Percentiles rank a stretch among this genome's conserved stretches.
These are phyloP conservation scores for Sclerurus mexicanus DNA, from an alignment of 2,113 vertebrate species.

Conservation along the genomic window DNA sequence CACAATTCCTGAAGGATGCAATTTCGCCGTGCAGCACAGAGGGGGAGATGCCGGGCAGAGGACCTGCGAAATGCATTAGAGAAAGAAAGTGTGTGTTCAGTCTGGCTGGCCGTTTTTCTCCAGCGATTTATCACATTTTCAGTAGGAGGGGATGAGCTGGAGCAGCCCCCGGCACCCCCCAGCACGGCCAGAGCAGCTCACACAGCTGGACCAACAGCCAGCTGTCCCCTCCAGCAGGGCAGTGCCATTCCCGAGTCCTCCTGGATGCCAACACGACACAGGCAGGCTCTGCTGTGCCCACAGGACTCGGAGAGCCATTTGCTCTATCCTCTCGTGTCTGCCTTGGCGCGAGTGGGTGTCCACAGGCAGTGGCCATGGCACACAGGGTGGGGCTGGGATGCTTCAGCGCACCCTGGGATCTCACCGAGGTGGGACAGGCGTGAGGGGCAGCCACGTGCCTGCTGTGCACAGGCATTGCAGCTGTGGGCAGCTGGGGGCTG, in stretches of 20 bases:
- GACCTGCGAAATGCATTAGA: neutral
- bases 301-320: accelerated
- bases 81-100: neutral
- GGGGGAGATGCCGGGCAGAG: neutral
- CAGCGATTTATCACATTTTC: neutral
- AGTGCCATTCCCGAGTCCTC: neutral
- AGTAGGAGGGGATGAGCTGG: neutral
- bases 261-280: accelerated
- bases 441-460: accelerated
- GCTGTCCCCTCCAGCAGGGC: neutral
- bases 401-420: neutral
- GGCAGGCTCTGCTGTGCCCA: neutral
- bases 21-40: neutral
- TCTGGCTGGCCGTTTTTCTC: neutral
- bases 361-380: neutral
- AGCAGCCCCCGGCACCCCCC: neutral
- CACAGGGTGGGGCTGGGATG: neutral
- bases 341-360: neutral
- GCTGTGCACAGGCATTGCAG: accelerated
- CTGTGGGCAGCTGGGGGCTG: neutral
- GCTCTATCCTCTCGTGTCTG: accelerated
- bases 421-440: accelerated
- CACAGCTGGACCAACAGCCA: neutral
- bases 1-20: neutral
- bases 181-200: neutral